phyloP scores from a whole-genome alignment of 2,888 invertebrate species.

The Hemithea aestivaria region DNA sequence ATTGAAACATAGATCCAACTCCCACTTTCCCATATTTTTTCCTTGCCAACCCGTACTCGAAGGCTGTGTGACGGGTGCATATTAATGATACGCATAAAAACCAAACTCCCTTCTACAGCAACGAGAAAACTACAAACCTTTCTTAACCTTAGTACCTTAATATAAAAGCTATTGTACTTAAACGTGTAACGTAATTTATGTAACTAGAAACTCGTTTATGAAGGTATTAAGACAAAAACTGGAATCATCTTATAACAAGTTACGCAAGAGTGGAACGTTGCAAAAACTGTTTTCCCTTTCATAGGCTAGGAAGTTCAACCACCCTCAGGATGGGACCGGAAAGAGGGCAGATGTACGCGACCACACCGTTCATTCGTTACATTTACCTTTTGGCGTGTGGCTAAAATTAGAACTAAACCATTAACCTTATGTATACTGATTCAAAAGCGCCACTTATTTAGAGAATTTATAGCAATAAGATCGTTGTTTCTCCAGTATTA shows the following conservation, averaged over 20 bases:
- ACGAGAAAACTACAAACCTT: constrained; percentile 4
- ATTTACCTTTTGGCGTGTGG: no score
- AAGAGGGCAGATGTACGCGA: constrained; percentile 30
- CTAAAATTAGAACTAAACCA: no score
- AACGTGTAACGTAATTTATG: constrained; percentile 24
- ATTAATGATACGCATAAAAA: constrained; percentile 23
- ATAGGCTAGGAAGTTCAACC: constrained; percentile 66
- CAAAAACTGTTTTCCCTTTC: constrained; percentile 70
- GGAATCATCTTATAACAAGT: constrained; percentile 53
- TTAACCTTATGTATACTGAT: background rate
- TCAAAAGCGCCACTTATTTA: no score
- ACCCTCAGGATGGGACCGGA: constrained; percentile 48
- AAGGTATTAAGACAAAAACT: constrained; percentile 61
- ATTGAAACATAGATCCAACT: constrained; percentile 7
- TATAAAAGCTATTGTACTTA: constrained; percentile 8
- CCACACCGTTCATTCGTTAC: no score
- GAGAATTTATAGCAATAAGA: no score
- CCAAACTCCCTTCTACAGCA: constrained; percentile 4
- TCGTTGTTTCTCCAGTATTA: no score
- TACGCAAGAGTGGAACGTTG: constrained; percentile 64
- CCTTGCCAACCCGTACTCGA: constrained; percentile 22
- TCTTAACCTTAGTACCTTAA: constrained; percentile 3
- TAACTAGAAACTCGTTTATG: constrained; percentile 39
- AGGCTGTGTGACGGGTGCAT: constrained; percentile 31
- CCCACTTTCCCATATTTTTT: constrained; percentile 23